Conservation (phyloP, 1,140 invertebrate genomes). For the Varroa destructor region DNA sequence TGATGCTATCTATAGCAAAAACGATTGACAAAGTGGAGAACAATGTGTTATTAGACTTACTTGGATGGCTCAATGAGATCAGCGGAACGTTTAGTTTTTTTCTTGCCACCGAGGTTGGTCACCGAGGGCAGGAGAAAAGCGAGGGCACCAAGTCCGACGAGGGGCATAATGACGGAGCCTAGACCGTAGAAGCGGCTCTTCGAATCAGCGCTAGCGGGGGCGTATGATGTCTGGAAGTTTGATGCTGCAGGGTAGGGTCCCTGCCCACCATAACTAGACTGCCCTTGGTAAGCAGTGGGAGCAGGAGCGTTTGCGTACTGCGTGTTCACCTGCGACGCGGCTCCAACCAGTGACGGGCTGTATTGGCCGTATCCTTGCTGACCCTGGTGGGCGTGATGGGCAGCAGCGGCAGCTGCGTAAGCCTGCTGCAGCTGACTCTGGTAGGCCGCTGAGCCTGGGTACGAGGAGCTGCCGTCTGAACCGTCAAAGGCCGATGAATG, state of each 20-base stretch:
- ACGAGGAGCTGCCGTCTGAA: not conserved
- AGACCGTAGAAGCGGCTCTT: constrained; percentile 35
- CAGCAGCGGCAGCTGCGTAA: not conserved
- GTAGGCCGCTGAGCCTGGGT: not conserved
- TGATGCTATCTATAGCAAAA: too few relatives aligned
- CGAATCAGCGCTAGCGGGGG: constrained; percentile 22
- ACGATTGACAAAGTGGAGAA: too few relatives aligned
- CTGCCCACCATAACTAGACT: not conserved
- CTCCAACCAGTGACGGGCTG: not conserved
- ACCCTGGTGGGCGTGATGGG: not conserved
- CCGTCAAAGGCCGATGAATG: not conserved
- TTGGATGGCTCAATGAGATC: constrained; percentile 29
- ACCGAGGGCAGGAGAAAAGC: constrained; percentile 36
- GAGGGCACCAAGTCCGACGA: constrained; percentile 36
- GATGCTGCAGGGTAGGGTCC: constrained; percentile 28
- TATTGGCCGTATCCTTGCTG: not conserved
- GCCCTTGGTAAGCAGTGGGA: not conserved
- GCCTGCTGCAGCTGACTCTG: constrained; percentile 18
- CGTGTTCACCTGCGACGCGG: not conserved
- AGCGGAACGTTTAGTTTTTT: constrained; percentile 29
- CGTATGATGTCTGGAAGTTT: constrained; percentile 30
- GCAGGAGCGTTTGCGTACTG: constrained; percentile 13
- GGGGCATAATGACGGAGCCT: constrained; percentile 37
- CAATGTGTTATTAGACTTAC: not conserved
- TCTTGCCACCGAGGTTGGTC: constrained; percentile 34